Percentiles rank a stretch among this genome's conserved stretches.
Evolutionary conservation across 2,888 invertebrate genomes (phyloP).

Genomic region (Synergus umbraculus): DNA sequence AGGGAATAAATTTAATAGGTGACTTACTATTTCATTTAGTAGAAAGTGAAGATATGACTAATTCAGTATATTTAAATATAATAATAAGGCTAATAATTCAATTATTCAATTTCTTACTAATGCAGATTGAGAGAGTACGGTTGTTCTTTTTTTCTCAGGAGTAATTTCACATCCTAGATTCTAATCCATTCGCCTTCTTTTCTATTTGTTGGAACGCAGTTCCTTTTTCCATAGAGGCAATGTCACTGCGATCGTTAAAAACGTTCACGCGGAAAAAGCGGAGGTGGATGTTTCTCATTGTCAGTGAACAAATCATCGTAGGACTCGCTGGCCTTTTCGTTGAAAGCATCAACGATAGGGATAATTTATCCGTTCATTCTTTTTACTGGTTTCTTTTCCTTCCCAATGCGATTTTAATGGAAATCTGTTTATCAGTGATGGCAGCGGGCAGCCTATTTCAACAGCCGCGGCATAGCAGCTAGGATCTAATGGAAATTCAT

Average conservation of each 20-base stretch:
- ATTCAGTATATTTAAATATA: no score
- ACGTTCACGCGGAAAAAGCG: conserved; percentile 52
- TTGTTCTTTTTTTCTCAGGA: not conserved
- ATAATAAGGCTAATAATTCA: no score
- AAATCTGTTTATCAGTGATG: conserved; percentile 71
- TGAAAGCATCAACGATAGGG: conserved; percentile 27
- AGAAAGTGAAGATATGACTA: no score
- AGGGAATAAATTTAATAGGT: no score
- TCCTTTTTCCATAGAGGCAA: conserved; percentile 56
- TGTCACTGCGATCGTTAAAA: conserved; percentile 63
- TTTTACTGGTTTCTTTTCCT: not conserved
- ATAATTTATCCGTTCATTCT: not conserved
- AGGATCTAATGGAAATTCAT: conserved; percentile 68
- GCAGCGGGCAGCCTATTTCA: conserved; percentile 74
- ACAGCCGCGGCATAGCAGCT: conserved; percentile 75
- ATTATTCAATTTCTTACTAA: no score
- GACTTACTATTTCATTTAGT: no score
- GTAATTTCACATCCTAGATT: conserved; percentile 41
- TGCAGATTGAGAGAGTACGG: not conserved
- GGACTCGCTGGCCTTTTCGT: conserved; percentile 21
- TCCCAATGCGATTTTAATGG: conserved; percentile 36
- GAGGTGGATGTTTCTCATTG: conserved; percentile 35
- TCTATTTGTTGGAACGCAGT: not conserved
- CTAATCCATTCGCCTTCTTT: conserved; percentile 12
- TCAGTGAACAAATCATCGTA: conserved; percentile 35